Conservation (phyloP, 2,888 invertebrate species). For the Sisyra nigra region DNA sequence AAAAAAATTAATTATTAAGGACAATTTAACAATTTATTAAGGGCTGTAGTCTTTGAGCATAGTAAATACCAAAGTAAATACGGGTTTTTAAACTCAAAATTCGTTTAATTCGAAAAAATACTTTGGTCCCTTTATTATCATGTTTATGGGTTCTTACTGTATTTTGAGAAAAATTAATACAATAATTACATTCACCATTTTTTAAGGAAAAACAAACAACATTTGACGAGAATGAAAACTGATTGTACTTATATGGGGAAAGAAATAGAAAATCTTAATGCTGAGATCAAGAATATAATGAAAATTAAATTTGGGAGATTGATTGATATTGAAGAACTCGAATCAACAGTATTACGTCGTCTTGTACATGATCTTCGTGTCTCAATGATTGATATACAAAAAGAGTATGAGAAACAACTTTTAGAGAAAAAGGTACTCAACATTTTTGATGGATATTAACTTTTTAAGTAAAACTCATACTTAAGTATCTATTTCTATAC, state of each 20-base stretch:
- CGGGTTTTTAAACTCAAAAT: too few relatives aligned
- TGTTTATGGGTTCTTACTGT: too few relatives aligned
- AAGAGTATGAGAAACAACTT: constrained; percentile 28
- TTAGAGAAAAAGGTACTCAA: constrained; percentile 25
- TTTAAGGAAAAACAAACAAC: constrained; percentile 44
- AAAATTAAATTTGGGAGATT: constrained; percentile 37
- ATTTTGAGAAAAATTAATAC: not conserved
- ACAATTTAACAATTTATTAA: too few relatives aligned
- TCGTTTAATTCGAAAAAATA: too few relatives aligned
- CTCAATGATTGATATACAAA: constrained; percentile 29
- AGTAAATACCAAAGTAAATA: too few relatives aligned
- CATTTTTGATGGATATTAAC: too few relatives aligned
- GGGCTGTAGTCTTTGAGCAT: too few relatives aligned
- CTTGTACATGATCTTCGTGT: constrained; percentile 36
- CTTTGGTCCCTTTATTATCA: too few relatives aligned
- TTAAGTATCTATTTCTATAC: too few relatives aligned
- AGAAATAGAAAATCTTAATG: constrained; percentile 37
- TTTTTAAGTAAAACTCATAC: too few relatives aligned
- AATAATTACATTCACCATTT: not conserved
- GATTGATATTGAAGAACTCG: constrained; percentile 34
- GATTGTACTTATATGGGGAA: constrained; percentile 50
- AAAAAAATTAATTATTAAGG: too few relatives aligned
- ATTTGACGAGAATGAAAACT: constrained; percentile 51
- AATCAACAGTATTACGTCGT: constrained; percentile 35
- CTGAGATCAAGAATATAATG: constrained; percentile 32